These are phyloP conservation scores for Drosophila birchii DNA, from an alignment of 2,888 invertebrate genomes.

Conservation along the genomic window DNA sequence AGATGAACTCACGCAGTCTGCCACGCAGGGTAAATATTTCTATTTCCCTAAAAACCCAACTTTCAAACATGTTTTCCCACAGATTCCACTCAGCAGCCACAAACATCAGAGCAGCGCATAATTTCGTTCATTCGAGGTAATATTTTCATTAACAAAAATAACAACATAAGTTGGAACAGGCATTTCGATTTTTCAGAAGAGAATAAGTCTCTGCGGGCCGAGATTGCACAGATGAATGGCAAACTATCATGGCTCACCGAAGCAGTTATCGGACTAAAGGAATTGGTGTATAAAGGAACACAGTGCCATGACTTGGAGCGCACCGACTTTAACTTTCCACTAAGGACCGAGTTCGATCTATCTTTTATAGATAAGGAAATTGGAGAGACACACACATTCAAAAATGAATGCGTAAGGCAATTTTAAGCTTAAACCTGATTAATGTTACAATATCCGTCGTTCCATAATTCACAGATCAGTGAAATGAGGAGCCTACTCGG, in stretches of 20 bases:
- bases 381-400: not conserved
- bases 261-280: not conserved
- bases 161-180: too few species aligned
- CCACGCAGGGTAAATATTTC: not conserved
- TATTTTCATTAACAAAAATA: not conserved
- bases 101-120: conserved; percentile 1
- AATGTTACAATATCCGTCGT: not conserved
- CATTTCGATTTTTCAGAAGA: conserved; percentile 1
- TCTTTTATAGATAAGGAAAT: conserved; percentile 3
- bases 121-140: conserved; percentile 5
- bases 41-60: too few species aligned
- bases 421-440: not conserved
- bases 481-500: not conserved
- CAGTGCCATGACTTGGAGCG: not conserved
- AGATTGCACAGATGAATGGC: not conserved
- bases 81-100: not conserved
- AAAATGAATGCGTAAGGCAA: conserved; percentile 4
- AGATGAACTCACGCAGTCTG: not conserved
- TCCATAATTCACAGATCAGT: not conserved
- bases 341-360: conserved; percentile 6
- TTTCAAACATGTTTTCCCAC: not conserved
- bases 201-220: not conserved
- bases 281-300: not conserved
- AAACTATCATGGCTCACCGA: not conserved
- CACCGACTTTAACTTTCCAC: not conserved